Conservation (phyloP, 2,888 invertebrate species). For the Homarus gammarus region DNA sequence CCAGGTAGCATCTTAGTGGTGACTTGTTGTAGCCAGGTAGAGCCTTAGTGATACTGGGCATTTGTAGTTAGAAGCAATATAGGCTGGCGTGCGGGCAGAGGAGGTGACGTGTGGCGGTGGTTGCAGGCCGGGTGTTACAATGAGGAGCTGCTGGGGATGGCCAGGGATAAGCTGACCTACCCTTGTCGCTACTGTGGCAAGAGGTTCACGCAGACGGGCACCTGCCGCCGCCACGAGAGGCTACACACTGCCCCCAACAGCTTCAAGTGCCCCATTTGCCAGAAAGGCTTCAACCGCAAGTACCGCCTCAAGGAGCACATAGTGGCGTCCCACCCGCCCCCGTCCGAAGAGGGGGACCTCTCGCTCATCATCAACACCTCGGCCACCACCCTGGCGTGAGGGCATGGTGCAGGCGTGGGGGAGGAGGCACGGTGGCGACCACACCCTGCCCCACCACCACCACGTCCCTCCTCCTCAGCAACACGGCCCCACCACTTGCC, state of each 20-base stretch:
- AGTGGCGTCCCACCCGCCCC: conserved; percentile 71
- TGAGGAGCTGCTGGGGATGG: conserved; percentile 59
- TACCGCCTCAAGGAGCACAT: conserved; percentile 76
- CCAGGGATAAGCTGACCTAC: conserved; percentile 74
- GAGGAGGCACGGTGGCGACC: conserved; percentile 11
- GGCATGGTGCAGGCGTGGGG: conserved; percentile 44
- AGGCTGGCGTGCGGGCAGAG: conserved; percentile 43
- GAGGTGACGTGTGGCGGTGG: conserved; percentile 49
- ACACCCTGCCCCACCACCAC: conserved; percentile 1
- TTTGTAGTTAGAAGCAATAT: no score
- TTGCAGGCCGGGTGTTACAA: conserved; percentile 60
- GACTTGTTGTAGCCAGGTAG: no score
- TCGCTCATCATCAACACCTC: conserved; percentile 73
- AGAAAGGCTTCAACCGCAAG: conserved; percentile 76
- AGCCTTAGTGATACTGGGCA: no score
- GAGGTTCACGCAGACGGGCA: conserved; percentile 75
- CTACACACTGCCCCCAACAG: conserved; percentile 76
- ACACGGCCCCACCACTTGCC: conserved; percentile 17
- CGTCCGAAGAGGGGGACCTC: conserved; percentile 70
- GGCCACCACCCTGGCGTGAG: conserved; percentile 68
- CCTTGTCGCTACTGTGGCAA: conserved; percentile 76
- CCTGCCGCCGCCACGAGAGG: conserved; percentile 75
- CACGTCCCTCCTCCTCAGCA: conserved; percentile 8
- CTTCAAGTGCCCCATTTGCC: conserved; percentile 76
- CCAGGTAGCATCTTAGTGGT: no score